These are phyloP conservation scores for Tichodroma muraria DNA, from an alignment of 2,113 vertebrate genomes.

Conservation along the genomic window DNA sequence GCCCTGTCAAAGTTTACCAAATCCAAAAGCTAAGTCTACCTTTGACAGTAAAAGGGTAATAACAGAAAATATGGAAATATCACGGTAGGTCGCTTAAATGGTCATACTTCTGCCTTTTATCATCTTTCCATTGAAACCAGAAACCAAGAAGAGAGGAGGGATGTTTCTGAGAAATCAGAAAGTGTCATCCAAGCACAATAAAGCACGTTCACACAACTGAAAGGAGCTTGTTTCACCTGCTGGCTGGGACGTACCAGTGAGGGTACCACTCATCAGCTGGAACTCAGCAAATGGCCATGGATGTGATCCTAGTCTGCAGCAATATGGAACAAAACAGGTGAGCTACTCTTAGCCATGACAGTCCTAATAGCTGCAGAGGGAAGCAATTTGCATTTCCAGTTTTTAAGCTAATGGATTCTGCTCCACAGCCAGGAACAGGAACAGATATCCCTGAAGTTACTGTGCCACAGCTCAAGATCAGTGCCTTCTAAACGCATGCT, in stretches of 20 bases:
- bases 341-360: not conserved
- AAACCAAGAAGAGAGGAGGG: not conserved
- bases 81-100: not conserved
- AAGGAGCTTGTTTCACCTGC: not conserved
- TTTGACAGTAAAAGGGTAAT: not conserved
- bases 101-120: not conserved
- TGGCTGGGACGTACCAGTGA: not conserved
- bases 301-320: not conserved
- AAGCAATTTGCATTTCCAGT: not conserved
- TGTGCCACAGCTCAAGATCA: not conserved
- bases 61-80: not conserved
- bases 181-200: not conserved
- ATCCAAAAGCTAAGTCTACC: not conserved
- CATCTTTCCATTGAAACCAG: not conserved
- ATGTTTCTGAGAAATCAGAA: not conserved
- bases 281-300: not conserved
- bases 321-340: not conserved
- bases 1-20: not conserved
- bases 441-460: not conserved
- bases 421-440: not conserved
- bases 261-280: not conserved
- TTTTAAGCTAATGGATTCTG: not conserved
- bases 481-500: not conserved
- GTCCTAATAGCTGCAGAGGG: not conserved
- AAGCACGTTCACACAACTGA: not conserved